Evolutionary conservation across 2,888 invertebrate species (phyloP).

Genomic region (Microdon myrmicae): DNA sequence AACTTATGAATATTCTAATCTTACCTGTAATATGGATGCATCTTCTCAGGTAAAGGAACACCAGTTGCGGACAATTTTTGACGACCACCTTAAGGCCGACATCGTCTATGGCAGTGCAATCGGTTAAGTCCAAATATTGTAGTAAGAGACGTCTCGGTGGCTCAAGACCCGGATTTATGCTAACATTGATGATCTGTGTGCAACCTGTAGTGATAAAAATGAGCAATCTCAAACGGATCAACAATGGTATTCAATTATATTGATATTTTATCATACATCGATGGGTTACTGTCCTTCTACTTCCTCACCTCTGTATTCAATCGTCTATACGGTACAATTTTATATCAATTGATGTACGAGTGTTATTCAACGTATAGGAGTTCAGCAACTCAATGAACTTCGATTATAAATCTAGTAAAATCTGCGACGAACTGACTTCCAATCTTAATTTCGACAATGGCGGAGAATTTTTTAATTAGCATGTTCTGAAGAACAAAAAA

Average conservation of each 20-base stretch:
- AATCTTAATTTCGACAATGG: too few relatives aligned
- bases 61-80: constrained; percentile 86
- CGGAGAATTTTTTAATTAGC: too few relatives aligned
- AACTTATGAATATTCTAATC: not conserved
- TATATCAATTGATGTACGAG: not conserved
- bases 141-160: constrained; percentile 77
- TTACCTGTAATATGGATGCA: constrained; percentile 88
- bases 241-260: too few relatives aligned
- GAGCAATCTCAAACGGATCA: too few relatives aligned
- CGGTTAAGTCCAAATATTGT: constrained; percentile 90
- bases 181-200: constrained; percentile 80
- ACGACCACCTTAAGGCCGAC: constrained; percentile 85
- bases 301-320: too few relatives aligned
- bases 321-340: too few relatives aligned
- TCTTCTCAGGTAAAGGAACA: constrained; percentile 86
- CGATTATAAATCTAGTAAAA: too few relatives aligned
- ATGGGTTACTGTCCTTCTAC: too few relatives aligned
- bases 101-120: constrained; percentile 87
- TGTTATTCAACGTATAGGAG: not conserved
- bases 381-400: not conserved
- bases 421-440: too few relatives aligned
- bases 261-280: too few relatives aligned
- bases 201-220: constrained; percentile 70
- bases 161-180: constrained; percentile 74
- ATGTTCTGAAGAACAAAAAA: too few relatives aligned